These are phyloP conservation scores for Cylindroiulus punctatus DNA, from an alignment of 2,888 invertebrate species.

Conservation along the genomic window DNA sequence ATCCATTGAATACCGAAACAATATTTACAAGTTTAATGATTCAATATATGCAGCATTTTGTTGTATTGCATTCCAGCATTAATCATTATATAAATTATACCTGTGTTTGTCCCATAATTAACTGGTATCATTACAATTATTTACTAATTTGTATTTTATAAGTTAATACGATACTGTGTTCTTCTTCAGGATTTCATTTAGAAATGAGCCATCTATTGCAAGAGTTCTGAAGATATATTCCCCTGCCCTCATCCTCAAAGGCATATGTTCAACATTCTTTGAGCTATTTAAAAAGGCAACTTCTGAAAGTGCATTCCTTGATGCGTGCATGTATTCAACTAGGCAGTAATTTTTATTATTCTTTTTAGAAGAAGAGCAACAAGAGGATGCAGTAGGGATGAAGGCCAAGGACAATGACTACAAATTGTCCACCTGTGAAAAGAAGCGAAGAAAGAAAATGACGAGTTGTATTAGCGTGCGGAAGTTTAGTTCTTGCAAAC, in stretches of 20 bases:
- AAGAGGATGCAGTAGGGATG: constrained; percentile 10
- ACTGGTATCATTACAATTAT: constrained; percentile 5
- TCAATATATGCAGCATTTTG: too few species aligned
- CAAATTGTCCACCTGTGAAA: constrained; percentile 32
- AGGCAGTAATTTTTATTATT: neutral
- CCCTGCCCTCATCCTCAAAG: neutral
- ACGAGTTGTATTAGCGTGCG: constrained; percentile 55
- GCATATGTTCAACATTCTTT: neutral
- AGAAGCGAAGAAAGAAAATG: constrained; percentile 53
- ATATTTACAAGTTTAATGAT: too few species aligned
- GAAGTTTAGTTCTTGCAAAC: constrained; percentile 56
- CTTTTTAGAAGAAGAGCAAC: constrained; percentile 32
- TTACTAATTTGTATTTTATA: neutral
- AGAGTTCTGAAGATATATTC: constrained; percentile 1
- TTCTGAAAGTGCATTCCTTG: neutral
- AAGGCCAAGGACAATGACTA: constrained; percentile 50
- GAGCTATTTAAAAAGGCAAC: neutral
- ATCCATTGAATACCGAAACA: too few species aligned
- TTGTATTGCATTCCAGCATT: too few species aligned
- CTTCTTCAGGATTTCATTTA: neutral
- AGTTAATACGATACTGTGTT: neutral
- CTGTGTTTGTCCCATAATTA: neutral
- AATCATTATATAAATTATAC: too few species aligned
- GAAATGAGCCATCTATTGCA: neutral
- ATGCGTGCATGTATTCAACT: neutral